Evolutionary conservation across 2,888 invertebrate genomes (phyloP).

Genomic region (Watsonalla binaria): DNA sequence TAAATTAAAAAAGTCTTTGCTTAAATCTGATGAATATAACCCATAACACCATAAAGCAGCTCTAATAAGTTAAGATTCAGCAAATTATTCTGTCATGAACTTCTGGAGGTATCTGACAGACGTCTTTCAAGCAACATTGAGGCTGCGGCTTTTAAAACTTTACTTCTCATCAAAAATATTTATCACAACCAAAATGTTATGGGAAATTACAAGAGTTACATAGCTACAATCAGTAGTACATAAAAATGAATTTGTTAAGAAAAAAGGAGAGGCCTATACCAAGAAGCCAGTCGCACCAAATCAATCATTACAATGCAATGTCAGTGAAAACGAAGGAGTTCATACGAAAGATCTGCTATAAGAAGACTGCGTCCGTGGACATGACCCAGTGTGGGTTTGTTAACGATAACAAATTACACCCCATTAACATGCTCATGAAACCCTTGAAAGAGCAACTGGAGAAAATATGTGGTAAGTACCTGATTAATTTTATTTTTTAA

Average conservation of each 20-base stretch:
- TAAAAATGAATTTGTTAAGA: neutral
- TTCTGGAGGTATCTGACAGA: too few relatives aligned
- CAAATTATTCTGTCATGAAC: too few relatives aligned
- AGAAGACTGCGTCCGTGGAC: conserved; percentile 39
- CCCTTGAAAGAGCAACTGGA: conserved; percentile 33
- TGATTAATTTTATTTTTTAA: neutral
- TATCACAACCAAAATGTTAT: neutral
- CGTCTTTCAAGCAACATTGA: too few relatives aligned
- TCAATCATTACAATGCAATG: conserved; percentile 18
- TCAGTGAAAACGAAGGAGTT: conserved; percentile 36
- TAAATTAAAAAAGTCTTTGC: too few relatives aligned
- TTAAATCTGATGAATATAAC: too few relatives aligned
- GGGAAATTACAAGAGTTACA: neutral
- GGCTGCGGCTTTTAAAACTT: too few relatives aligned
- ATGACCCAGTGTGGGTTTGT: conserved; percentile 53
- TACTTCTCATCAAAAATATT: too few relatives aligned
- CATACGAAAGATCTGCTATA: conserved; percentile 45
- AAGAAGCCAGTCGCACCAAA: neutral
- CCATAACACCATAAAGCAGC: too few relatives aligned
- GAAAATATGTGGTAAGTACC: conserved; percentile 31
- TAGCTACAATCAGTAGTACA: neutral
- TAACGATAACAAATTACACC: conserved; percentile 31
- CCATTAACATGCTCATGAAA: conserved; percentile 27
- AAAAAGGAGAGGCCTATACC: neutral
- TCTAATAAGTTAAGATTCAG: too few relatives aligned